Base-by-base conservation (phyloP, 2,113 vertebrate species). In the Lamprologus sp. region DNA sequence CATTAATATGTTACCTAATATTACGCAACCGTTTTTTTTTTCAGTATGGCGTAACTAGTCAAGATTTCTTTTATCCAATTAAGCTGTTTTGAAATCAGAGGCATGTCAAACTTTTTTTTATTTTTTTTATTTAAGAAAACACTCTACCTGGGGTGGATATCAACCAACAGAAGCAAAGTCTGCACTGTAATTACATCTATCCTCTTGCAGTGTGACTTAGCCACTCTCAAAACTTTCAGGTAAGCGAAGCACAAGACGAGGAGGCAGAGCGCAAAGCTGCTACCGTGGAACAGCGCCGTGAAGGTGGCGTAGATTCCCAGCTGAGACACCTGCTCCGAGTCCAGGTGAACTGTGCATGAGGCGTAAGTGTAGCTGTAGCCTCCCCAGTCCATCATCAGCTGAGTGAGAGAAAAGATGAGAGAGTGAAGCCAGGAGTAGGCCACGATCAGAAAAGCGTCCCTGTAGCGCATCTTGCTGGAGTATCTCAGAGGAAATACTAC, bases 401-500 rank as follows among this genome's bases (percentile, higher is more conserved):
- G 95, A 3, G 95, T 90, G 84, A 96, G 82, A 1, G 96, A 92
- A 53, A 98, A 97, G 1, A 94, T 91, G 73, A 96, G 94, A 5
- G 96, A 96, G 84, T 96, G 97, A 28, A 96, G 58, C 96, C 97
- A 97, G 5, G 94, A 94, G 86, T 95, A 97, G 42, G 93, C 96
- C 94, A 97, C 95, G 90, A 97, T 96, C 63, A 96, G 87, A 31
- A 93, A 82, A 0, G 97, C 96, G 23, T 97, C 95, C 84, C 96
- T 95, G 88, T 93, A 94, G 86, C 96, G 94, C 97, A 98, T 97
- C 94, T 96, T 97, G 91, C 95, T 96, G 90, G 94, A 95, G 73
- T 97, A 97, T 84, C 95, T 96, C 19, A 97, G 90, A 7, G 96
- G 97, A 82, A 97, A 97, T 53, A 97, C 96, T 89, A 97, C 96